phyloP scores from a whole-genome alignment of 2,888 invertebrate genomes.

The Pammene fasciana region DNA sequence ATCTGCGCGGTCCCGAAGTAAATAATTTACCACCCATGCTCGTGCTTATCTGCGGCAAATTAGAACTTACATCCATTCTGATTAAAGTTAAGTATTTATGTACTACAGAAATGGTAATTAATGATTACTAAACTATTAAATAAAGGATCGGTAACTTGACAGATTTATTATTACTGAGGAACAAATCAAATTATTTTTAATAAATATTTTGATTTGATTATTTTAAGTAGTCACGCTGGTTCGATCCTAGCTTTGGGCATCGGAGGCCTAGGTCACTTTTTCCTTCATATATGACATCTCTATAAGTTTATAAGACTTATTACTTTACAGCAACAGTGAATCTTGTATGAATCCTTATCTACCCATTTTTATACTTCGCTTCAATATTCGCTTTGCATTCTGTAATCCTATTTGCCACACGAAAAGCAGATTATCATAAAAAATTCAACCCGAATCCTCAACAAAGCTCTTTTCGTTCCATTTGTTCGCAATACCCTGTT shows the following conservation, averaged over 20 bases:
- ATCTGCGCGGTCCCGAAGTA: constrained; percentile 30
- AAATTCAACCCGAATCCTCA: not conserved
- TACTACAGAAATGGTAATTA: not conserved
- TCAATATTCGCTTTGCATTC: not conserved
- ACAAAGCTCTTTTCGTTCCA: not conserved
- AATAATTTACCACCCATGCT: constrained; percentile 35
- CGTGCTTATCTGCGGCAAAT: constrained; percentile 12
- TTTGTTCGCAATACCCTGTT: not conserved
- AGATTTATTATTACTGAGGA: too few relatives aligned
- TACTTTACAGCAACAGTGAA: too few relatives aligned
- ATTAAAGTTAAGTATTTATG: not conserved
- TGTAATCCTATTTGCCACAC: not conserved
- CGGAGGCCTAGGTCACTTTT: too few relatives aligned
- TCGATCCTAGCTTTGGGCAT: too few relatives aligned
- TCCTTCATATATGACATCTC: too few relatives aligned
- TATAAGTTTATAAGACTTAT: too few relatives aligned
- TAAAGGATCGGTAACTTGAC: too few relatives aligned
- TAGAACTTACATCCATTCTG: constrained; percentile 6
- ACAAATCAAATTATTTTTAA: too few relatives aligned
- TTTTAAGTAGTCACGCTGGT: too few relatives aligned
- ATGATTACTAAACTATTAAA: too few relatives aligned
- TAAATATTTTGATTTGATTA: too few relatives aligned
- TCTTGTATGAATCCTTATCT: too few relatives aligned
- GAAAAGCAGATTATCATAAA: not conserved
- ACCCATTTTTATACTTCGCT: not conserved